Conservation (phyloP, 2,888 invertebrate genomes). For the Zaprionus bogoriensis region DNA sequence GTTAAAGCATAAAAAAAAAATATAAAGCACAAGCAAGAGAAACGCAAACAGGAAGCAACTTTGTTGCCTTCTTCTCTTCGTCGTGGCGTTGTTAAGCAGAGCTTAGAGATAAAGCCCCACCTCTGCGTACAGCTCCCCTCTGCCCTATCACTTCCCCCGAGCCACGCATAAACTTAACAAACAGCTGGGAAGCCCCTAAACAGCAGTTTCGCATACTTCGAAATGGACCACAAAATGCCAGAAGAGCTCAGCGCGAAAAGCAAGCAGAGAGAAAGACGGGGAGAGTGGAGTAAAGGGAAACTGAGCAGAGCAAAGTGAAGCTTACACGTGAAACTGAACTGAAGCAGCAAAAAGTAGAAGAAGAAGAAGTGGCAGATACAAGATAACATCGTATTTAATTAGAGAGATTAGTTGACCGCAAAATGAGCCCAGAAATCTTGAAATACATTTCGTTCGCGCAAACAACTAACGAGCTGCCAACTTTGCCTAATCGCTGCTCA, state of each 20-base stretch:
- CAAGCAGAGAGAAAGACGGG: neutral
- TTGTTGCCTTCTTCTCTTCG: constrained; percentile 39
- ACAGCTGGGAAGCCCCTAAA: constrained; percentile 39
- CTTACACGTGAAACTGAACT: no score
- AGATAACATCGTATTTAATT: constrained; percentile 12
- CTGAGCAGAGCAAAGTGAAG: neutral
- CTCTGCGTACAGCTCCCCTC: no score
- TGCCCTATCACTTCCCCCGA: neutral
- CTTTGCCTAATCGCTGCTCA: constrained; percentile 2
- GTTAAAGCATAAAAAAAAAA: constrained; percentile 18
- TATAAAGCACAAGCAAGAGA: neutral
- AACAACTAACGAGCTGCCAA: neutral
- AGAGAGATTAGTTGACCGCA: constrained; percentile 2
- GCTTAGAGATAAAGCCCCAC: constrained; percentile 35
- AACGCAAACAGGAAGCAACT: constrained; percentile 33
- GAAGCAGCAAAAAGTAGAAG: no score
- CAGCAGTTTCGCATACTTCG: constrained; percentile 10
- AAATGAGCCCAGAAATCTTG: constrained; percentile 10
- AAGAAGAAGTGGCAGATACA: no score
- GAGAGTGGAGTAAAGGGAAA: neutral
- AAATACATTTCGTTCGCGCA: constrained; percentile 6
- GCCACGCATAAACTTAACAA: constrained; percentile 26
- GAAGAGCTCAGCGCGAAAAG: constrained; percentile 5
- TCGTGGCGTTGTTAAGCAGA: constrained; percentile 43
- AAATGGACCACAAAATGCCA: constrained; percentile 22